A percentile compares a stretch with the other conserved stretches of the same genome.
These are phyloP conservation scores for Sebastes schlegelii DNA, from an alignment of 2,113 vertebrate genomes.

Conservation along the genomic window DNA sequence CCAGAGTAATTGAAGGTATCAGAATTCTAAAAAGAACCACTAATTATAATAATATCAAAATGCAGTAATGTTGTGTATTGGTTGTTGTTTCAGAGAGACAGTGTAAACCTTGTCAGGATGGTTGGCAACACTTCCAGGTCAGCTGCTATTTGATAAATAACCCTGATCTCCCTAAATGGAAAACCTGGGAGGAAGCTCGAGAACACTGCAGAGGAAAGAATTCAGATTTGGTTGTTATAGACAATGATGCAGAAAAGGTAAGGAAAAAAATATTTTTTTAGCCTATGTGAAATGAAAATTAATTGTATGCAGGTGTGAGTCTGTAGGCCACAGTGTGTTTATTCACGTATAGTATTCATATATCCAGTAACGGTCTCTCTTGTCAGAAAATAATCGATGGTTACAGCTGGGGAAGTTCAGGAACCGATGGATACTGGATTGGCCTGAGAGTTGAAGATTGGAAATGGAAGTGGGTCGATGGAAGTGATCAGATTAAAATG, in stretches of 20 bases:
- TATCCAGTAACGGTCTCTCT: not conserved
- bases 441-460: conserved; percentile 38
- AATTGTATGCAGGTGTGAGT: not conserved
- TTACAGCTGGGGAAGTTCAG: rapidly evolving
- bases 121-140: rapidly evolving
- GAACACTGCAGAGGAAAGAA: not conserved
- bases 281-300: too few species aligned
- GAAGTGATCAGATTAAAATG: not conserved
- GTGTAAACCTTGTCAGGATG: not conserved
- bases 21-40: not conserved
- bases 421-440: conserved; percentile 5
- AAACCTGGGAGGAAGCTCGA: conserved; percentile 24
- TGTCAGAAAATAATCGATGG: rapidly evolving
- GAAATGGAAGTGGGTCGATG: conserved; percentile 50
- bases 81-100: not conserved
- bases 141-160: not conserved
- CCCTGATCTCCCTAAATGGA: rapidly evolving
- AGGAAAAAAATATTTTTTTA: not conserved
- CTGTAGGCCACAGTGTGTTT: not conserved
- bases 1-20: not conserved
- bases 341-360: not conserved
- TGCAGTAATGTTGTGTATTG: not conserved
- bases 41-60: not conserved
- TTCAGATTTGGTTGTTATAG: conserved; percentile 31
- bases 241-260: conserved; percentile 20